Evolutionary conservation across 2,888 invertebrate genomes (phyloP).

Genomic region (Drosophila rubida): DNA sequence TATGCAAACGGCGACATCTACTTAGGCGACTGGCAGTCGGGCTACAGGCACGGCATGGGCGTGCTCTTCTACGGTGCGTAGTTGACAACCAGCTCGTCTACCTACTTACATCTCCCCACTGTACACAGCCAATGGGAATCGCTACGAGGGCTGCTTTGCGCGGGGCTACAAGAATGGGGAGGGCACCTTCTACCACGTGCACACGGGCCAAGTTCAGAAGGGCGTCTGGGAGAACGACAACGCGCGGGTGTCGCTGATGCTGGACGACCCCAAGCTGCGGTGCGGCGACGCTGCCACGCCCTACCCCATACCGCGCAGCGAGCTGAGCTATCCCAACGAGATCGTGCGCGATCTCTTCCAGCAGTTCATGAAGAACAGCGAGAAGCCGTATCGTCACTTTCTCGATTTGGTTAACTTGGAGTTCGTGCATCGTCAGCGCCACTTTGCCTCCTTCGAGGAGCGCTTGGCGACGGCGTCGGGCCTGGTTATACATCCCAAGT

Average conservation of each 20-base stretch:
- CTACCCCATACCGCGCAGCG: constrained; percentile 73
- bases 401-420: constrained; percentile 69
- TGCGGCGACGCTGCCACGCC: constrained; percentile 65
- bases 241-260: constrained; percentile 79
- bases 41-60: constrained; percentile 80
- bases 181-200: constrained; percentile 82
- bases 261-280: constrained; percentile 76
- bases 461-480: constrained; percentile 40
- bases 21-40: constrained; percentile 83
- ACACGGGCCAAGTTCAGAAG: constrained; percentile 83
- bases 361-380: constrained; percentile 58
- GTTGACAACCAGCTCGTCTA: not conserved
- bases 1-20: constrained; percentile 78
- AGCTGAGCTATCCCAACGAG: constrained; percentile 74
- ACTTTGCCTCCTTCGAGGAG: constrained; percentile 69
- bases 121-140: constrained; percentile 81
- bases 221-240: constrained; percentile 82
- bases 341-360: constrained; percentile 76
- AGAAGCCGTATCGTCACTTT: constrained; percentile 65
- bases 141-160: constrained; percentile 83
- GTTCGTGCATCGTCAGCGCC: constrained; percentile 61
- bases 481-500: constrained; percentile 52
- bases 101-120: not conserved
- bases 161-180: constrained; percentile 83
- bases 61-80: constrained; percentile 79